These are phyloP conservation scores for Spea multiplicata DNA, from an alignment of 2,113 vertebrate genomes.

Conservation along the genomic window DNA sequence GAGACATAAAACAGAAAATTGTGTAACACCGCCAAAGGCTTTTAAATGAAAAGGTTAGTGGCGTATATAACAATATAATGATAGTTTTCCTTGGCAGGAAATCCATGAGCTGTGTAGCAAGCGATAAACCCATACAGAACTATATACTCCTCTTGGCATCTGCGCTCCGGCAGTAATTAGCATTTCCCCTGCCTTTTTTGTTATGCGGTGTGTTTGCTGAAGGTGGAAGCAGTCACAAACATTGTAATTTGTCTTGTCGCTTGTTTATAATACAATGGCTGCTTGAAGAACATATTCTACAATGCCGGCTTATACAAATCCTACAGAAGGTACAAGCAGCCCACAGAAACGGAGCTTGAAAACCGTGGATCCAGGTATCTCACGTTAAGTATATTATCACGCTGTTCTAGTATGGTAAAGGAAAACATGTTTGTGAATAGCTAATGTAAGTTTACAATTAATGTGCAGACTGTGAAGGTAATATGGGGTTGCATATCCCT, in stretches of 20 bases:
- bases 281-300: neutral
- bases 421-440: too few relatives aligned
- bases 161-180: neutral
- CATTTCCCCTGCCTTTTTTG: neutral
- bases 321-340: neutral
- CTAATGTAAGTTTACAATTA: too few relatives aligned
- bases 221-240: slow-evolving; percentile 31
- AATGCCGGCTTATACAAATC: neutral
- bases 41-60: neutral
- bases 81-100: neutral
- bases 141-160: neutral
- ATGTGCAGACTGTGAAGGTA: too few relatives aligned
- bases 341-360: neutral
- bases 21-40: too few relatives aligned
- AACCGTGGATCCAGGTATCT: neutral
- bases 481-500: too few relatives aligned
- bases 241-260: slow-evolving; percentile 16
- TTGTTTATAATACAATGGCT: slow-evolving; percentile 9
- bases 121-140: neutral
- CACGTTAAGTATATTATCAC: neutral
- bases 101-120: neutral
- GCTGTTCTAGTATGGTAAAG: neutral
- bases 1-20: too few relatives aligned
- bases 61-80: neutral
- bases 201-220: slow-evolving; percentile 27